Evolutionary conservation across 2,797 vertebrate genomes (phyloP), one percentile per base, ranked within the genome.

Genomic region (Babyrousa celebensis): DNA sequence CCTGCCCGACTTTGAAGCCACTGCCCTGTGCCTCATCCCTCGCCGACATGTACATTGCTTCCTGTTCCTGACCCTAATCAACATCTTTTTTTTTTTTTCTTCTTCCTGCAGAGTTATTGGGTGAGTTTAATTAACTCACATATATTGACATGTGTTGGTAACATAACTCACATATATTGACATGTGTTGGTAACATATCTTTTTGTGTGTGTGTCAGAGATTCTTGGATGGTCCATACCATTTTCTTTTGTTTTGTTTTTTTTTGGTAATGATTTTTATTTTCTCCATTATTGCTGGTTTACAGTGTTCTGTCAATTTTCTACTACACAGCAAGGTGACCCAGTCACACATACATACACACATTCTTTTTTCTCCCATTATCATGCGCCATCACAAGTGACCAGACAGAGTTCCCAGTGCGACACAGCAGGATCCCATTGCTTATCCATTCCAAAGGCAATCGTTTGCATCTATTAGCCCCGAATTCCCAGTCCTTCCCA

Each of bases 41-140:
- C 8, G 9, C 2, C 3, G 7, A 32, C 23, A 20, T 43, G 29
- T 29, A 5, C 40, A 7, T 27, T 84, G 40, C 32, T 71, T 36
- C n/a, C 67, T 74, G 15, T 11, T 92, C 52, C 68, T 62, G 23
- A 68, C 89, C 74, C 72, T 79, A 70, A 88, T 82, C 85, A 32
- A 17, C 16, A 58, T 54, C 54, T 54, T 54, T 54, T 54, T 54
- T 54, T 54, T 48, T 48, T 48, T 36, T 36, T 48, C 9, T 48
- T 48, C 43, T 48, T 48, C 43, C 9, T 48, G 6, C 16, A 72
- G 11, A n/a, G 1, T 68, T 89, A 43, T 18, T 85, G 68, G 7
- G 9, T 72, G 17, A 92, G 80, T 92, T 90, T 84, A 85, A 60
- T 68, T 36, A 67, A 43, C 8, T 80, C n/a, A 58, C 3, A 5